Base-by-base conservation (phyloP, 2,797 vertebrate genomes). In the Craterocephalus amniculus region DNA sequence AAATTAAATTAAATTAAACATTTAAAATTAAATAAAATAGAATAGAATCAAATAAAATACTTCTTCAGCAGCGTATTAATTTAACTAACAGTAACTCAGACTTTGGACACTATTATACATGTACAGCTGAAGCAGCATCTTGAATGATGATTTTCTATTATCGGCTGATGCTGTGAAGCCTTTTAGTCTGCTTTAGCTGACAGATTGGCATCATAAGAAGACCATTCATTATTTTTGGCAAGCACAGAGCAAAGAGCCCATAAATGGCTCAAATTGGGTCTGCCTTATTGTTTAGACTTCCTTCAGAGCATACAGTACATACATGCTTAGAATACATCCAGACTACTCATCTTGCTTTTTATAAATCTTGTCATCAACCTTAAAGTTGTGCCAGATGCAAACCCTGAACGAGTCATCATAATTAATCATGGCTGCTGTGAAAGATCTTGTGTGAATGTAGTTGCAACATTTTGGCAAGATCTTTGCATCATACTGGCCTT, bases 61-160 rank as follows among this genome's bases (percentile, higher is more conserved):
- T 43, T 43, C 16, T 18, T 18, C 16, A 43, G 38, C 1, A 43
- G 38, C 1, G 14, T 38, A 4, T 14, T 38, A 14, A 38, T 38
- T 14, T 14, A 43, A 18, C 7, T 43, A 20, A 18, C 24, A 52
- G 24, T 52, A 57, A 18, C 26, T 49, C n/a, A 45, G 48, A 14
- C 20, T 54, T 56, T 45, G 13, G 14, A 77, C 9, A n/a, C 4
- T 3, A 52, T 38, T n/a, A n/a, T n/a, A n/a, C 38, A 40, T n/a
- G 43, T n/a, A n/a, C 13, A 27, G 22, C 31, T 32, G 32, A 70
- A 26, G 49, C 29, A 55, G 73, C n/a, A 22, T 49, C 38, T 58
- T 49, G 56, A 51, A 75, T 43, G 32, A 60, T 24, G 20, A 20
- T 26, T 70, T 49, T 45, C 22, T 49, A 27, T 56, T 36, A 63